Evolutionary conservation across 2,113 vertebrate species (phyloP), one percentile per base, ranked within the genome.

Genomic region (Seriola rivoliana): DNA sequence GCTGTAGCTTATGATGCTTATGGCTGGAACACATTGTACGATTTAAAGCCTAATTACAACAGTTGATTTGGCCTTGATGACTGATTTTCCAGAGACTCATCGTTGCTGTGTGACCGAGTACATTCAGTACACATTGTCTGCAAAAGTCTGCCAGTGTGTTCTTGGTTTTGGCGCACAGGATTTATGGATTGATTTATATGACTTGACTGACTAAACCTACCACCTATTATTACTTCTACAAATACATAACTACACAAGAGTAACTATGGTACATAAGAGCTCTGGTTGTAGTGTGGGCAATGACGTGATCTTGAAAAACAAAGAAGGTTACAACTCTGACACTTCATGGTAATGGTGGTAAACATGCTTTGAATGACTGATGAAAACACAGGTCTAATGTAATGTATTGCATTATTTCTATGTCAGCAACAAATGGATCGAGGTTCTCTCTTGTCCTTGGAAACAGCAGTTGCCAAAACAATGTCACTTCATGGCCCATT

Each of bases 61-160:
- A 48, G 38, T 57, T 4, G 9, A 68, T 86, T 80, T 62, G 23
- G 17, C 13, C 40, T 32, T 6, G 17, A 60, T 52, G 58, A 52
- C 42, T 2, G 0, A 48, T 58, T 36, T 48, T 74, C 19, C 19
- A 23, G n/a, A 12, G n/a, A 54, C 16, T 32, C 29, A 0, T 59
- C 3, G 11, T 2, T 46, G 34, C 19, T 29, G 16, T 48, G 9
- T 34, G 21, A 25, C 52, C 5, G 25, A 38, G 21, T 55, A n/a
- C 13, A 64, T 74, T 54, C 36, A 36, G 25, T 50, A 57, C 17
- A 48, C 54, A 62, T 59, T 67, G 36, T 52, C 50, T 32, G 16
- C 13, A 58, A 54, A 50, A n/a, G 11, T 80, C 40, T 72, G 32
- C 9, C 50, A 25, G 2, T n/a, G 54, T 25, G 5, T 59, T 23